phyloP scores from a whole-genome alignment of 2,797 vertebrate genomes.

The Danio tinwini region DNA sequence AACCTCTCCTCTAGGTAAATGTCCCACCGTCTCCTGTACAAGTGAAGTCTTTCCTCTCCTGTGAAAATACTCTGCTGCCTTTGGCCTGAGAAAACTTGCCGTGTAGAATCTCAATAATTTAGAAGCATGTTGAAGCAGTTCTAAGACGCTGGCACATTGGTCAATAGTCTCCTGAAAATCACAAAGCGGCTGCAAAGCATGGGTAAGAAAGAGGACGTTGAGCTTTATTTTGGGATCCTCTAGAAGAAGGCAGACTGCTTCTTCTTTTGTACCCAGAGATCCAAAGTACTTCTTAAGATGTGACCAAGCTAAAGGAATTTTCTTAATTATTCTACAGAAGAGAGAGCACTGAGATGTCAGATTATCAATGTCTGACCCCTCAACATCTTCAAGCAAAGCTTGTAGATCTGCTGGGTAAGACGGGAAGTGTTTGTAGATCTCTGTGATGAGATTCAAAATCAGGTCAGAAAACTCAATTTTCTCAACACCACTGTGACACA shows the following conservation, averaged over 20 bases:
- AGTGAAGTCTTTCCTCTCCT: slow-evolving; percentile 18
- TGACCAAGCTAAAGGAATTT: slow-evolving; percentile 67
- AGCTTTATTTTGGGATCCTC: slow-evolving; percentile 60
- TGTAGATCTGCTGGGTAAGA: slow-evolving; percentile 54
- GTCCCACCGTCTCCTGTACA: slow-evolving; percentile 23
- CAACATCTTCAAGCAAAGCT: slow-evolving; percentile 56
- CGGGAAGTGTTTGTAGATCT: slow-evolving; percentile 65
- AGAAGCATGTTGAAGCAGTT: slow-evolving; percentile 63
- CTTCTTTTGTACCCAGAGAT: not conserved
- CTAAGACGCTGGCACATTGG: not conserved
- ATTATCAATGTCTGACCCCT: not conserved
- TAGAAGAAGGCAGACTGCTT: slow-evolving; percentile 58
- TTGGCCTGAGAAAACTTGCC: slow-evolving; percentile 55
- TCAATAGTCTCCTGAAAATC: slow-evolving; percentile 64
- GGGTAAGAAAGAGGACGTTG: slow-evolving; percentile 70
- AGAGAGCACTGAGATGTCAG: slow-evolving; percentile 55
- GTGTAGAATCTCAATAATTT: slow-evolving; percentile 63
- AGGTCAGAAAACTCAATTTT: slow-evolving; percentile 56
- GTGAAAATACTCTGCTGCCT: slow-evolving; percentile 44
- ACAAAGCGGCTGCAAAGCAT: slow-evolving; percentile 69
- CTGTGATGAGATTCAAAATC: slow-evolving; percentile 65
- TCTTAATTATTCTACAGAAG: slow-evolving; percentile 61
- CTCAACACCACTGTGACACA: slow-evolving; percentile 64
- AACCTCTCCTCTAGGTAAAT: slow-evolving; percentile 59
- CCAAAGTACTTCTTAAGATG: slow-evolving; percentile 67